Percentiles rank a stretch among this genome's conserved stretches.
phyloP scores from a whole-genome alignment of 2,888 invertebrate species.

The Pachymerium ferrugineum region DNA sequence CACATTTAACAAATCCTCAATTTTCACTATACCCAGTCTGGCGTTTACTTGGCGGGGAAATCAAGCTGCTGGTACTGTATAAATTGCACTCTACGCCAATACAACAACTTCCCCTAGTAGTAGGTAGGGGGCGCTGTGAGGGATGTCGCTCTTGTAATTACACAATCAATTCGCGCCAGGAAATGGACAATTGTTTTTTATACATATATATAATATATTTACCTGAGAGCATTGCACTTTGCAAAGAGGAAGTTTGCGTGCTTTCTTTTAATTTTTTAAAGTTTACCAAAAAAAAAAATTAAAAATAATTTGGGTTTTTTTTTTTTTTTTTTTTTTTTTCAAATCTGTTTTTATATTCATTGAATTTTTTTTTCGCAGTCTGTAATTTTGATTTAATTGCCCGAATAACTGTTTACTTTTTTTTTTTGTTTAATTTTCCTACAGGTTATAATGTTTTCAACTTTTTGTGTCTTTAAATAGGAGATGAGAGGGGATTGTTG shows the following conservation, averaged over 20 bases:
- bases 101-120: not conserved
- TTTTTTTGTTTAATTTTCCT: not conserved
- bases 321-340: conserved; percentile 7
- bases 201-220: not conserved
- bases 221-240: conserved; percentile 22
- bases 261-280: conserved; percentile 23
- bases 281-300: no score
- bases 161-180: conserved; percentile 17
- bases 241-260: conserved; percentile 22
- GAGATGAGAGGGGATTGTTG: conserved; percentile 6
- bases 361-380: not conserved
- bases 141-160: conserved; percentile 8
- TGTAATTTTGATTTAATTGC: not conserved
- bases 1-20: conserved; percentile 4
- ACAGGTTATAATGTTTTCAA: not conserved
- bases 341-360: not conserved
- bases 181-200: not conserved
- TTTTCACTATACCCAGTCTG: no score
- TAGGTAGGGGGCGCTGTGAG: not conserved
- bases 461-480: no score
- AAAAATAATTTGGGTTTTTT: not conserved
- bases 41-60: no score
- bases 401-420: not conserved
- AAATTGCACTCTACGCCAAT: not conserved
- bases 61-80: no score